Evolutionary conservation across 2,888 invertebrate species (phyloP).

Genomic region (Hoplodrina blanda): DNA sequence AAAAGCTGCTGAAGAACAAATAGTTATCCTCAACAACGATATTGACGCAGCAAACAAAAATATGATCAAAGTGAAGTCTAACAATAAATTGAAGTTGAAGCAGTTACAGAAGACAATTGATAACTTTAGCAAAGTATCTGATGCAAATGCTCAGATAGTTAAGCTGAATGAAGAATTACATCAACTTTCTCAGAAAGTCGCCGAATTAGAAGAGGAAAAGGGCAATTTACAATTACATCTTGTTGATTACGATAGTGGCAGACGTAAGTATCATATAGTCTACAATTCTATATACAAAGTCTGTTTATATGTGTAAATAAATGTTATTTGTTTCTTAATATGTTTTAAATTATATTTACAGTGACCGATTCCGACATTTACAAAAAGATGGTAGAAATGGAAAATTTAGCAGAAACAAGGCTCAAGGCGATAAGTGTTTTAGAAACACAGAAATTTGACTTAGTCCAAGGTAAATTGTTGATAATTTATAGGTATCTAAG

Average conservation of each 20-base stretch:
- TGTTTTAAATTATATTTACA: conserved; percentile 67
- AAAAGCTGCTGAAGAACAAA: conserved; percentile 83
- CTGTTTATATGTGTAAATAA: background rate
- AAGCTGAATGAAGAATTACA: conserved; percentile 92
- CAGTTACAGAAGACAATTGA: conserved; percentile 94
- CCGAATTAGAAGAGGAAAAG: conserved; percentile 97
- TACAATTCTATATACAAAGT: background rate
- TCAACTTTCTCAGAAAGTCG: conserved; percentile 93
- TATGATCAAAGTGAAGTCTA: conserved; percentile 94
- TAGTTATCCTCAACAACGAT: conserved; percentile 92
- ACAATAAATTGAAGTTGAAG: conserved; percentile 93
- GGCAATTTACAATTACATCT: conserved; percentile 96
- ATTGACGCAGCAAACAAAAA: conserved; percentile 94
- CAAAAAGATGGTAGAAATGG: conserved; percentile 87
- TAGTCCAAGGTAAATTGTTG: conserved; percentile 90
- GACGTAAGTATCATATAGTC: conserved; percentile 86
- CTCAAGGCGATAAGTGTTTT: conserved; percentile 91
- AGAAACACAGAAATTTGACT: conserved; percentile 93
- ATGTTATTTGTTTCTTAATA: background rate
- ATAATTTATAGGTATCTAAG: background rate
- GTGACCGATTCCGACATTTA: conserved; percentile 89
- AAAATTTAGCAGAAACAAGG: conserved; percentile 88
- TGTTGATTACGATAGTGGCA: conserved; percentile 94
- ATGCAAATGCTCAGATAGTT: conserved; percentile 92
- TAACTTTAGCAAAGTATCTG: conserved; percentile 92